phyloP scores from a whole-genome alignment of 2,888 invertebrate species.

The Epirrhoe tristata region DNA sequence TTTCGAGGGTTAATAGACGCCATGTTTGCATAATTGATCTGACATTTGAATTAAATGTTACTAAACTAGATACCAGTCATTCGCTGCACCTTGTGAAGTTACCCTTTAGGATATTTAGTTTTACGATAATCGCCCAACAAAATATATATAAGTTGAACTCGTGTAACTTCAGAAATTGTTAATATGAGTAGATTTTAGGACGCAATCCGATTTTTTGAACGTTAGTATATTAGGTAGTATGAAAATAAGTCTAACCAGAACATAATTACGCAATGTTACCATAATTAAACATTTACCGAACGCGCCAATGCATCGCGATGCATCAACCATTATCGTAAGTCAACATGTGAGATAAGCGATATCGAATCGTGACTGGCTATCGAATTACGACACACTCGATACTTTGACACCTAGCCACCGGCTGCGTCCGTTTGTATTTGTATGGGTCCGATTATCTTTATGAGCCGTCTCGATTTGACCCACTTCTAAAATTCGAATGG shows the following conservation, averaged over 20 bases:
- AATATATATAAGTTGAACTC: constrained; percentile 23
- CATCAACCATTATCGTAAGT: constrained; percentile 71
- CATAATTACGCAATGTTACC: constrained; percentile 49
- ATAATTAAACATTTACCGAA: constrained; percentile 72
- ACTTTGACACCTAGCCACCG: constrained; percentile 73
- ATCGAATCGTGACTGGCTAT: constrained; percentile 75
- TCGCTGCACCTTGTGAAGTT: constrained; percentile 35
- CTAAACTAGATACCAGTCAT: constrained; percentile 23
- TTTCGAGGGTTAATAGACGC: constrained; percentile 55
- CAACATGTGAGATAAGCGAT: constrained; percentile 71
- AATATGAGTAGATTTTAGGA: constrained; percentile 21
- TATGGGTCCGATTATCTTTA: constrained; percentile 61
- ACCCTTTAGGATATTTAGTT: constrained; percentile 28
- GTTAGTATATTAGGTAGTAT: constrained; percentile 5
- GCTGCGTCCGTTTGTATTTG: constrained; percentile 62
- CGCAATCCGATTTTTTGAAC: constrained; percentile 2
- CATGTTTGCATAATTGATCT: constrained; percentile 51
- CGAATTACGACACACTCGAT: constrained; percentile 74
- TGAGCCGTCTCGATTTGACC: constrained; percentile 62
- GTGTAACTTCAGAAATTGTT: constrained; percentile 20
- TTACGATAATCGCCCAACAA: constrained; percentile 30
- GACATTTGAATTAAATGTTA: constrained; percentile 43
- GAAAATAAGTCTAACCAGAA: constrained; percentile 30
- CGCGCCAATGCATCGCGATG: constrained; percentile 70
- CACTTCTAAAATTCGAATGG: constrained; percentile 49